Evolutionary conservation across 2,888 invertebrate genomes (phyloP), one percentile per base, ranked within the genome.

Genomic region (Phanerotoma sp.): DNA sequence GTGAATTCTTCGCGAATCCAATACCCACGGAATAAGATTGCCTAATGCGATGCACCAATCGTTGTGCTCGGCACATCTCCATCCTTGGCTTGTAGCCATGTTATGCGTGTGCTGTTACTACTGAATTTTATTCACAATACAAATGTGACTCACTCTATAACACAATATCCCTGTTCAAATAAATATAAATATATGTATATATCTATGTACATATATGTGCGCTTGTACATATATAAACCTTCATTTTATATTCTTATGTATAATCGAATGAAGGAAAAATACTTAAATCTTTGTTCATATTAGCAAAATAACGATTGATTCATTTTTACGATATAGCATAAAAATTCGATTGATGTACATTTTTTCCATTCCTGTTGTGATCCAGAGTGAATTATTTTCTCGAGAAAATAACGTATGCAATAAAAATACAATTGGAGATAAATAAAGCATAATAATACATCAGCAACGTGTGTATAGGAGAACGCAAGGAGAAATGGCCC

Each of bases 1-100:
- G 54, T 54, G 54, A 59, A 58, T 55, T 53, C 54, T 55, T 55
- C 49, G 50, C 38, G 48, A 58, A 61, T 57, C 49, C 59, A 58
- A 59, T 58, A 59, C 54, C 51, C 52, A 57, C 56, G 35, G 54
- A 61, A 61, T 59, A 59, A 56, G 57, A 61, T 61, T 61, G 57
- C 59, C 59, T 54, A 41, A 37, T 47, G 47, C 20, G 7, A 57
- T 59, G 56, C 57, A 57, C 51, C 61, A 56, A 54, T 56, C 53
- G 47, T 51, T 50, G 54, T 50, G 28, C 21, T 37, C 30, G 55
- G 60, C 48, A 58, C 50, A 37, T 58, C 52, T 54, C 20, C 22
- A 44, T 42, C 15, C 32, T 44, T 56, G 58, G 60, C 60, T 57
- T 54, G 45, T 45, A 51, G 62, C 60, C 60, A 58, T 51, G 51